phyloP scores from a whole-genome alignment of 2,797 vertebrate genomes.

The Cuniculus paca region DNA sequence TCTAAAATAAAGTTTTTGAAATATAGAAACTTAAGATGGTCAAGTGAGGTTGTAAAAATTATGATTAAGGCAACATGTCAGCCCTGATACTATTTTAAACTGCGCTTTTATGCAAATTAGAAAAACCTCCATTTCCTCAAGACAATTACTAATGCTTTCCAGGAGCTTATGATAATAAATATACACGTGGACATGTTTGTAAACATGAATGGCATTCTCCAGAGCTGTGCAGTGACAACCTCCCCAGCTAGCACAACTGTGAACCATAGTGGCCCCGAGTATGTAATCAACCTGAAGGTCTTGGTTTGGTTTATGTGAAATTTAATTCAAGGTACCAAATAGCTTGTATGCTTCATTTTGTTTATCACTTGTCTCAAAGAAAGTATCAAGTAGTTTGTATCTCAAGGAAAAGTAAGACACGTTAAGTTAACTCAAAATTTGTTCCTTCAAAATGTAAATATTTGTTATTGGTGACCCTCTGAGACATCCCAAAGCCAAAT shows the following conservation, averaged over 20 bases:
- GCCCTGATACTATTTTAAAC: background rate
- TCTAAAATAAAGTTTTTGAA: background rate
- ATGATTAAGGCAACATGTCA: background rate
- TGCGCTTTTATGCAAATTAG: background rate
- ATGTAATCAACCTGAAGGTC: background rate
- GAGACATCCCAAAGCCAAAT: background rate
- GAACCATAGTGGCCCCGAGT: background rate
- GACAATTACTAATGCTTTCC: background rate
- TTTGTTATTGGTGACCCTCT: background rate
- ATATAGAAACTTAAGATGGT: background rate
- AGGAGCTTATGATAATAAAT: background rate
- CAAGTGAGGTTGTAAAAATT: background rate
- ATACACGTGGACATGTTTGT: background rate
- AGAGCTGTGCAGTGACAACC: background rate
- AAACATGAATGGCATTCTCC: background rate
- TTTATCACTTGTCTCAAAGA: conserved; percentile 1
- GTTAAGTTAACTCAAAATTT: background rate
- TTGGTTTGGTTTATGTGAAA: conserved; percentile 19
- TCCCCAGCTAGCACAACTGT: background rate
- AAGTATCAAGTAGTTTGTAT: background rate
- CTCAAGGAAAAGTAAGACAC: conserved; percentile 26
- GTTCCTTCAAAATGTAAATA: background rate
- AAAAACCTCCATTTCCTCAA: background rate
- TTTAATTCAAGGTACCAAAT: background rate
- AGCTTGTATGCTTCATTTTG: background rate